Conservation (phyloP, 2,888 invertebrate genomes). For the Chalcis sispes region DNA sequence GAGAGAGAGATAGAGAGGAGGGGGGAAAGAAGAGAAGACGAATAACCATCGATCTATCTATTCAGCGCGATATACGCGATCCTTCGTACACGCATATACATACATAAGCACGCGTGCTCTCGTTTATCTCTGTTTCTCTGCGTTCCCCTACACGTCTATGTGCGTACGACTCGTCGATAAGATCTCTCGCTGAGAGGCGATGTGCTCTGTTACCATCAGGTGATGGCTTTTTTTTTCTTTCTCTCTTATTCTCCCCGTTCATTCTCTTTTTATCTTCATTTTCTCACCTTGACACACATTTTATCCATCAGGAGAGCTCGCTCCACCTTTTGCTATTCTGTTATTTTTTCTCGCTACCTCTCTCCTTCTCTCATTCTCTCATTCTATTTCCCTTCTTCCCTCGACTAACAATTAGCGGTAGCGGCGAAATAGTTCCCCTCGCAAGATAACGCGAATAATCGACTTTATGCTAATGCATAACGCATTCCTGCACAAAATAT, state of each 20-base stretch:
- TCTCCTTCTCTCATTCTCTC: neutral
- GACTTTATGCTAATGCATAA: conserved; percentile 31
- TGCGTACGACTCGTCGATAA: conserved; percentile 18
- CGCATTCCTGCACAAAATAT: conserved; percentile 23
- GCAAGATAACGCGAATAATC: conserved; percentile 45
- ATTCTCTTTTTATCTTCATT: neutral
- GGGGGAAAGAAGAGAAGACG: conserved; percentile 10
- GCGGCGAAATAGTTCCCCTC: too few relatives aligned
- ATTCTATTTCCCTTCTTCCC: neutral
- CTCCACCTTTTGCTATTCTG: neutral
- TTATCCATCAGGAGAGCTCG: conserved; percentile 29
- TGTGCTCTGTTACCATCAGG: conserved; percentile 32
- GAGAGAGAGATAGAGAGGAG: neutral
- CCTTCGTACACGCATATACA: too few relatives aligned
- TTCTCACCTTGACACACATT: conserved; percentile 62
- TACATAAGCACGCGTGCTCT: too few relatives aligned
- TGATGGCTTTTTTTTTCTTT: neutral
- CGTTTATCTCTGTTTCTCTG: conserved; percentile 2
- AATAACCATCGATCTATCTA: conserved; percentile 23
- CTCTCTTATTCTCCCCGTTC: neutral
- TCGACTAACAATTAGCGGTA: neutral
- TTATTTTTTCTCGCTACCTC: conserved; percentile 16
- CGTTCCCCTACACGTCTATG: neutral
- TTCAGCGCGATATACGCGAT: too few relatives aligned
- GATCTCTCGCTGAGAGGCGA: conserved; percentile 45